Base-by-base conservation (phyloP, 2,113 vertebrate genomes). In the Marmota flaviventris region DNA sequence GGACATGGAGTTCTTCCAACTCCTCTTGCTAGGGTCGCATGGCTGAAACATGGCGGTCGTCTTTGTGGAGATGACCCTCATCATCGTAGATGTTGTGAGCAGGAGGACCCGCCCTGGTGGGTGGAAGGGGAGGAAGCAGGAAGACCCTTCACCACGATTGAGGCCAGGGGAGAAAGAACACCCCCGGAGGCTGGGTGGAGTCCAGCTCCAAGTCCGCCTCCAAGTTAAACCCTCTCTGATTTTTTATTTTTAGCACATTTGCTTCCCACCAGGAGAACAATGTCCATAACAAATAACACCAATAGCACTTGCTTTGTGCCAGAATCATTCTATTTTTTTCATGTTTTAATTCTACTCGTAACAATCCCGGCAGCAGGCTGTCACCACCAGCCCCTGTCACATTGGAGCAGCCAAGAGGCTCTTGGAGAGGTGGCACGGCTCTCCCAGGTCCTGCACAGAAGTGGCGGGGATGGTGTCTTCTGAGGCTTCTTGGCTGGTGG, bases 71-170 rank as follows among this genome's bases (percentile, higher is more conserved):
- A 8, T 14, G 39, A 29, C 32, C 22, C 5, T 3, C 29, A 2
- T 42, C 9, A 6, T 3, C 4, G 8, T 3, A 48, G 63, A 2
- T 4, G 14, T 18, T 12, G 0, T 2, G 4, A 34, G 22, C 37
- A 78, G 61, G 34, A 87, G 45, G 63, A 22, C 37, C 24, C 7
- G 2, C 17, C 20, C 63, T 14, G 18, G 32, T 8, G n/a, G 51
- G 42, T 2, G 17, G 61, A 45, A 51, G 53, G 12, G 25, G 27
- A 42, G 24, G 22, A 11, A n/a, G 53, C 12, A 4, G 37, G 34
- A 77, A 20, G 22, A 42, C 4, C 1, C 20, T 6, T 9, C 32
- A 24, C 45, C 48, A 48, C 25, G 27, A 12, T 22, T 39, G 56
- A 56, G 22, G 27, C 65, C 65, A 42, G 79, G 67, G 75, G 75